Base-by-base conservation (phyloP, 2,888 invertebrate species). In the Arge pagana region DNA sequence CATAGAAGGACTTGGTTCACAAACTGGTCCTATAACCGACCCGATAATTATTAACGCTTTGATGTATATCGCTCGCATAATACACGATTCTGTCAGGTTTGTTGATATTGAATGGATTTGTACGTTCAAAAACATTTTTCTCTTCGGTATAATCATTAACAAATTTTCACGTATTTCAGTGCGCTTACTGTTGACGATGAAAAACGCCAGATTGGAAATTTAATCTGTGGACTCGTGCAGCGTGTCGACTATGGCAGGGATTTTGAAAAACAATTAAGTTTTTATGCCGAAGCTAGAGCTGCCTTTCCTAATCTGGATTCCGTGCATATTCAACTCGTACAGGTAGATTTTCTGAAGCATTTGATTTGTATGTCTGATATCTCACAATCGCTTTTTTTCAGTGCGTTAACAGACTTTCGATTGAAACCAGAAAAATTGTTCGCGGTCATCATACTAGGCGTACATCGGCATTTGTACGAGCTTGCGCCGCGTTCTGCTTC, bases 11-110 rank as follows among this genome's bases (percentile, higher is more conserved):
- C 83, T 80, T 65, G 82, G 79, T 73, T 59, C 58, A 68, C 75
- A 78, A 65, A 73, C 67, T 57, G 82, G 80, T 19, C 85, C 89
- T 19, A 72, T 76, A 41, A 87, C 85, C 50, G 95, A 96, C 78
- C 90, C 91, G 21, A 89, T 96, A 28, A 86, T 95, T 43, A 91
- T 90, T 50, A 90, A 92, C 71, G 88, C 92, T 49, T 79, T 96
- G 40, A 90, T 94, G 87, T 90, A 90, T 70, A 83, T 97, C 10
- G 91, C 93, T 64, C 88, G 89, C 67, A 87, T 90, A 59, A 82
- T 98, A 65, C 96, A 98, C 72, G 96, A 98, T 76, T 93, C 91
- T 3, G 91, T 97, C 40, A 94, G 91, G 93, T 93, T 80, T 76
- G 82, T 78, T 52, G 13, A 35, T 49, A 8, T 18, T 10, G n/a